Evolutionary conservation across 1,140 invertebrate species (phyloP).

Genomic region (Drosophila auraria): DNA sequence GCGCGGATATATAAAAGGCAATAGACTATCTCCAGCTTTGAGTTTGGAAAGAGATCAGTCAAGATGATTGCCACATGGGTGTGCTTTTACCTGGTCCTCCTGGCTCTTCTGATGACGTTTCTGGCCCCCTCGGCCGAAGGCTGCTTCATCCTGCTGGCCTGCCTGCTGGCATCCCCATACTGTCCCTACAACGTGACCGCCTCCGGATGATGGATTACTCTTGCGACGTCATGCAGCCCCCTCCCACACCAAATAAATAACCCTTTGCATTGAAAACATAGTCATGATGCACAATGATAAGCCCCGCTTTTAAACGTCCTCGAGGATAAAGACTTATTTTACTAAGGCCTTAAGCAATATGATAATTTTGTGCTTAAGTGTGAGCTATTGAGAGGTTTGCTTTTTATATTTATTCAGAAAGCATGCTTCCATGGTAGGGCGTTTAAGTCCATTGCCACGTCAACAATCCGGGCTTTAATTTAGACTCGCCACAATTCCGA

Average conservation of each 20-base stretch:
- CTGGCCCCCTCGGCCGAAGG: slow-evolving; percentile 21
- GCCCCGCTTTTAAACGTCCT: not conserved
- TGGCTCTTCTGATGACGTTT: slow-evolving; percentile 33
- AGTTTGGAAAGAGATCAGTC: slow-evolving; percentile 8
- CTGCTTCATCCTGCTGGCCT: slow-evolving; percentile 36
- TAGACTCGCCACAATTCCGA: slow-evolving; percentile 1
- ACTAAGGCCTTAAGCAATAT: not conserved
- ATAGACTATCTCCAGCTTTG: not conserved
- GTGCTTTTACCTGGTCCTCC: slow-evolving; percentile 39
- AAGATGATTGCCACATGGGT: slow-evolving; percentile 42
- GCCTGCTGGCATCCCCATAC: slow-evolving; percentile 8
- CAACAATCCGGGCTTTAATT: not conserved
- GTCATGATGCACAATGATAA: not conserved
- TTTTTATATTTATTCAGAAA: not conserved
- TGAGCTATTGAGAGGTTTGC: not conserved
- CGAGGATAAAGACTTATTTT: not conserved
- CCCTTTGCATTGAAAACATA: slow-evolving; percentile 14
- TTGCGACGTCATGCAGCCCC: not conserved
- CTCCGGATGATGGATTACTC: slow-evolving; percentile 9
- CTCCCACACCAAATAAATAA: slow-evolving; percentile 34
- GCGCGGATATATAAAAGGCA: slow-evolving; percentile 7
- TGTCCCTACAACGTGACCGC: slow-evolving; percentile 35
- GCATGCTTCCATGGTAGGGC: not conserved
- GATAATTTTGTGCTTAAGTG: not conserved
- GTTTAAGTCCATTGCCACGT: slow-evolving; percentile 3